Percentiles rank a stretch among this genome's conserved stretches.
Evolutionary conservation across 1,140 invertebrate species (phyloP).

Genomic region (Heliconius melpomene): DNA sequence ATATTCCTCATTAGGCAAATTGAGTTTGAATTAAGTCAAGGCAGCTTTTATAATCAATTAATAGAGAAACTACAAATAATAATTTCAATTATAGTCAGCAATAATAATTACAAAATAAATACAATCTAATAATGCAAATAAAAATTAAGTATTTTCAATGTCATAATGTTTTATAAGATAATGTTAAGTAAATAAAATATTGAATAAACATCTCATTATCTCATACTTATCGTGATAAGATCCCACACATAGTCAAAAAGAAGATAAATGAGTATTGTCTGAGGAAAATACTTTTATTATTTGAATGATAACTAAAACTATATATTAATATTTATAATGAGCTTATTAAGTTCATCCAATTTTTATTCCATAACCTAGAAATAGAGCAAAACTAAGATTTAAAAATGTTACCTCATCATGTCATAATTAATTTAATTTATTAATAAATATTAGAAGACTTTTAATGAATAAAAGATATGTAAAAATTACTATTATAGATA

Average conservation of each 20-base stretch:
- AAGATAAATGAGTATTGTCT: not conserved
- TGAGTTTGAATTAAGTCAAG: not conserved
- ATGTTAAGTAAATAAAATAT: constrained; percentile 21
- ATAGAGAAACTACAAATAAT: not conserved
- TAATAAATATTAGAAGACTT: no score
- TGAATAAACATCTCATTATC: constrained; percentile 31
- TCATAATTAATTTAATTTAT: no score
- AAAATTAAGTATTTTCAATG: constrained; percentile 1
- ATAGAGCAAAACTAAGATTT: no score
- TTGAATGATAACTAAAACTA: not conserved
- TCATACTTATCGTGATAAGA: constrained; percentile 20
- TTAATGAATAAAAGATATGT: no score
- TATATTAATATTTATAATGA: not conserved
- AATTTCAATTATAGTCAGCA: not conserved
- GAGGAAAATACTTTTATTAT: not conserved
- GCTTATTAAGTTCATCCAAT: not conserved
- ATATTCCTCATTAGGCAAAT: not conserved
- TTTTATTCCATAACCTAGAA: not conserved
- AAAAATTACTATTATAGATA: no score
- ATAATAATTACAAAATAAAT: not conserved
- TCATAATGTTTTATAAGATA: constrained; percentile 10
- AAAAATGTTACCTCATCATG: no score
- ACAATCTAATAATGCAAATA: constrained; percentile 2
- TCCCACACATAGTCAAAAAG: not conserved
- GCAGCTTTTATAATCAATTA: not conserved